These are phyloP conservation scores for Alcis repandata DNA, from an alignment of 2,888 invertebrate species.

Conservation along the genomic window DNA sequence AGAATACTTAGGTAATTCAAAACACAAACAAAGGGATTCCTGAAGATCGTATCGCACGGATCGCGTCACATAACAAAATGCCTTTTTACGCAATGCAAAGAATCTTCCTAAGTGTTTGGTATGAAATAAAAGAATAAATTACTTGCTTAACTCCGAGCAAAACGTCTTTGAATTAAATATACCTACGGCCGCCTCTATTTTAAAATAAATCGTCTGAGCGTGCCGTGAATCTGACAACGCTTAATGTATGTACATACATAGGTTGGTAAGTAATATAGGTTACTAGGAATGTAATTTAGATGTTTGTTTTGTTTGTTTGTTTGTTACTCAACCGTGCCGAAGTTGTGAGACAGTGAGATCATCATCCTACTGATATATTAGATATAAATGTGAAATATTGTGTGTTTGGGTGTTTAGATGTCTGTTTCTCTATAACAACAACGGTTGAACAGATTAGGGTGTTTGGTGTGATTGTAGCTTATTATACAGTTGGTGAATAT, in stretches of 20 bases:
- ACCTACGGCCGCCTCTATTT: background rate
- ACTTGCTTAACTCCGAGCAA: background rate
- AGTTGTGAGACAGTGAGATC: background rate
- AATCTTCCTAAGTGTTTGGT: background rate
- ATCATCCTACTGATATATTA: too few relatives aligned
- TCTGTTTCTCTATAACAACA: too few relatives aligned
- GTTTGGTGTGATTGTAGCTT: too few relatives aligned
- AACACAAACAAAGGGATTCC: slow-evolving; percentile 17
- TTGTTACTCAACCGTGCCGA: background rate
- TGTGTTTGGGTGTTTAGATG: too few relatives aligned
- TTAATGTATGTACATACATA: background rate
- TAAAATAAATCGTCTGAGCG: slow-evolving; percentile 6
- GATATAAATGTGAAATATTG: too few relatives aligned
- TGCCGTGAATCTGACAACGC: background rate
- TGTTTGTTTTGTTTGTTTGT: too few relatives aligned
- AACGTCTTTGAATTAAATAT: background rate
- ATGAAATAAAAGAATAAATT: background rate
- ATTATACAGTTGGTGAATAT: too few relatives aligned
- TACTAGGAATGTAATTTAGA: background rate
- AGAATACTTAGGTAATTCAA: background rate
- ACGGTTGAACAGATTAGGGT: too few relatives aligned
- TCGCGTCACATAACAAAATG: background rate
- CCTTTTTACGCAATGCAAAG: background rate
- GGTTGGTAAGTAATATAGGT: background rate
- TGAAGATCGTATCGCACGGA: slow-evolving; percentile 5